These are phyloP conservation scores for Trachelus tabidus DNA, from an alignment of 2,888 invertebrate species.

Conservation along the genomic window DNA sequence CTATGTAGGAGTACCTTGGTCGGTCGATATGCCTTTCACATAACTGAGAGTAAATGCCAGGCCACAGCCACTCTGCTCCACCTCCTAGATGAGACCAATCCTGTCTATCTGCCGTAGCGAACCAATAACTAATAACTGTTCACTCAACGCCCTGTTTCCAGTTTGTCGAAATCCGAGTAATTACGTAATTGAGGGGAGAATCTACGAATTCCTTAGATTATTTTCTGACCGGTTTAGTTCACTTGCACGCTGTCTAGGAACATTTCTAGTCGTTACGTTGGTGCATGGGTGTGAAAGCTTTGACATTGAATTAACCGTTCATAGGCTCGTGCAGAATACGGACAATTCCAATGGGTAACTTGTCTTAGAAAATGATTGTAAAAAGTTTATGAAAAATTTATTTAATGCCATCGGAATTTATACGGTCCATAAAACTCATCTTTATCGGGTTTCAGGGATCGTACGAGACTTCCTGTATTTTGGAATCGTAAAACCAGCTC, in stretches of 20 bases:
- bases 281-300: no score
- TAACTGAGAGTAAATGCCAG: conserved; percentile 65
- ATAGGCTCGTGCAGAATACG: no score
- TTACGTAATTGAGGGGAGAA: not conserved
- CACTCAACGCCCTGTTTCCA: conserved; percentile 25
- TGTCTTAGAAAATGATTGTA: no score
- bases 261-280: not conserved
- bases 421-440: no score
- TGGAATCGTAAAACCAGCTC: not conserved
- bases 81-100: conserved; percentile 51
- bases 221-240: not conserved
- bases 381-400: no score
- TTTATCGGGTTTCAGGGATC: no score
- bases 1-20: conserved; percentile 57
- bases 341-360: no score
- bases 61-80: conserved; percentile 46
- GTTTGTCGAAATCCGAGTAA: not conserved
- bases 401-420: no score
- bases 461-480: not conserved
- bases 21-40: conserved; percentile 64
- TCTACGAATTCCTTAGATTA: not conserved
- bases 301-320: no score
- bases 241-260: conserved; percentile 4
- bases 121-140: conserved; percentile 40
- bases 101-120: conserved; percentile 24